Conservation (phyloP, 2,113 vertebrate genomes). For the Microcebus griseorufus region DNA sequence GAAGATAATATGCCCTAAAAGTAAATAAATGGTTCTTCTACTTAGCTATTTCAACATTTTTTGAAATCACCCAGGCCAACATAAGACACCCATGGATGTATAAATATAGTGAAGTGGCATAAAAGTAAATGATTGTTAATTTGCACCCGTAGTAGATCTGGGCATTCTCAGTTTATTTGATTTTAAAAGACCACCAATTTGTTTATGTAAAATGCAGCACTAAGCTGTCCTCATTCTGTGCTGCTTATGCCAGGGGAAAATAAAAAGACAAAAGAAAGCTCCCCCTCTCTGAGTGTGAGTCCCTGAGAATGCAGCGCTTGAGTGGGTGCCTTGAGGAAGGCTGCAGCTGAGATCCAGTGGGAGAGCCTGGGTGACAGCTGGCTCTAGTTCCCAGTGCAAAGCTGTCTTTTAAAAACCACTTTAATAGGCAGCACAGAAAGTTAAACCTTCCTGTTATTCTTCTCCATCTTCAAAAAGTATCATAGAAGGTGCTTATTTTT, state of each 20-base stretch:
- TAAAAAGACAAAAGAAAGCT: neutral
- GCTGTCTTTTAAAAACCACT: neutral
- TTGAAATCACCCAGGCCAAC: neutral
- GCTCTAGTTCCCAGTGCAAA: neutral
- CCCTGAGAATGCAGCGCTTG: neutral
- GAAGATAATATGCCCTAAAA: neutral
- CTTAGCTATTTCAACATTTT: neutral
- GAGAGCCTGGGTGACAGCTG: neutral
- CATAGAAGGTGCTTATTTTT: neutral
- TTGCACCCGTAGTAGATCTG: neutral
- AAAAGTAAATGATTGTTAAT: neutral
- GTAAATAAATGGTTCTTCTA: neutral
- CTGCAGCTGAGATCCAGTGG: neutral
- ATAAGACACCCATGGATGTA: neutral
- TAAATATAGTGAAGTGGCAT: neutral
- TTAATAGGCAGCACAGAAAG: neutral
- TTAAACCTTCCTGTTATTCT: neutral
- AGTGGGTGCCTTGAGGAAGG: no score
- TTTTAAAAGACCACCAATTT: neutral
- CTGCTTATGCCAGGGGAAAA: neutral
- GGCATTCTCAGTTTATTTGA: neutral
- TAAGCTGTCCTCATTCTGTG: rapidly evolving
- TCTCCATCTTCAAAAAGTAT: slow-evolving; percentile 14
- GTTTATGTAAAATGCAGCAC: neutral
- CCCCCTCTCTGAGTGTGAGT: neutral